Evolutionary conservation across 1,140 invertebrate species (phyloP), one percentile per base, ranked within the genome.

Genomic region (Euura lappo): DNA sequence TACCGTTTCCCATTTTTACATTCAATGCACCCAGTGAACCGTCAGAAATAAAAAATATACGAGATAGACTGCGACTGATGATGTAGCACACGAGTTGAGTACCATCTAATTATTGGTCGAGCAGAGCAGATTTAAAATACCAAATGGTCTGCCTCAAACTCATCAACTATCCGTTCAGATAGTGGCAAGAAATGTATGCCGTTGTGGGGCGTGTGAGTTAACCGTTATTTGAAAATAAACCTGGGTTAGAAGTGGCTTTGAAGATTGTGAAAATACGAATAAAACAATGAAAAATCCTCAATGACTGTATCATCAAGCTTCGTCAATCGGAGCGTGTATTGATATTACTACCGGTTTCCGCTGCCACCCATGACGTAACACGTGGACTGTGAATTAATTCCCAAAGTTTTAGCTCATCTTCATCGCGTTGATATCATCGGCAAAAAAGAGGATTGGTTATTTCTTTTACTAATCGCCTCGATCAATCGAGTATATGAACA

Each of bases 141-240:
- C 8, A 60, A 3, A 60, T 60, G 13, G 51, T 60, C 13, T 60
- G 2, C 51, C 13, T 60, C 51, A 6, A 60, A 60, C 51, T 60
- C 51, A 60, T 60, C 13, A 60, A 60, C 51, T 11, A 11, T n/a
- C 13, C 51, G 51, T 3, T n/a, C 10, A 60, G 51, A 60, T 60
- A 28, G 28, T 60, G 51, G 51, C 13, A 4, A 60, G 51, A 60
- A 60, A 60, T 60, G 51, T 60, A 6, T 60, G 51, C 51, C 51
- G 13, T 11, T n/a, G 51, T 60, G 51, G 51, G 51, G 51, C 51
- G 13, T n/a, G 51, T n/a, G 8, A 60, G 51, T 60, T 8, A 60
- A 60, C 51, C 51, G 51, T 60, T 60, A 60, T 60, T n/a, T 60
- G 51, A 60, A 60, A 60, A 60, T 60, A 60, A 60, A 3, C 51